A percentile compares a stretch with the other conserved stretches of the same genome.
These are phyloP conservation scores for Norana najaformis DNA, from an alignment of 2,888 invertebrate genomes.

Conservation along the genomic window DNA sequence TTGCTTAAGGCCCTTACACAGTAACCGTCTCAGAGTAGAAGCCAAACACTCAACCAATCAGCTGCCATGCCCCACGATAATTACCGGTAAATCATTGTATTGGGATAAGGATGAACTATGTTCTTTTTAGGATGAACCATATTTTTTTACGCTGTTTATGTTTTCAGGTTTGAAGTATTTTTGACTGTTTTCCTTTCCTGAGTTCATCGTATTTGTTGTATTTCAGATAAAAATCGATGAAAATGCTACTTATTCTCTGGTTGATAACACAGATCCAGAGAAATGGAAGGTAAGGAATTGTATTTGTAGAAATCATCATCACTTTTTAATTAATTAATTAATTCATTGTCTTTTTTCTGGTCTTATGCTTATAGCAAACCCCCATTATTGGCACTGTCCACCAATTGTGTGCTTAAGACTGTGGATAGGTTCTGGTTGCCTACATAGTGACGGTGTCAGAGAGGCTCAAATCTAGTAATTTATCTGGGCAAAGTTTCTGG, in stretches of 20 bases:
- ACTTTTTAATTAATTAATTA: background rate
- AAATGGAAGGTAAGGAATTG: slow-evolving; percentile 53
- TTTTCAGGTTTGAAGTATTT: background rate
- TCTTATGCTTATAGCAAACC: too few species aligned
- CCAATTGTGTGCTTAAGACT: too few species aligned
- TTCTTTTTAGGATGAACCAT: background rate
- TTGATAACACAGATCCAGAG: slow-evolving; percentile 55
- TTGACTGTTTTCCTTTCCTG: background rate
- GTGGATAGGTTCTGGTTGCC: too few species aligned
- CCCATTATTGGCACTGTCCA: too few species aligned
- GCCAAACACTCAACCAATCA: too few species aligned
- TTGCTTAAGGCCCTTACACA: too few species aligned
- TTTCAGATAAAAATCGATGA: slow-evolving; percentile 51
- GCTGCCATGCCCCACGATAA: too few species aligned
- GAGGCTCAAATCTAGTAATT: too few species aligned
- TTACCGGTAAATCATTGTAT: too few species aligned
- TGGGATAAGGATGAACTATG: background rate
- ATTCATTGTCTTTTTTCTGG: background rate
- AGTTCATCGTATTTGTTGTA: background rate
- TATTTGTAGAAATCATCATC: background rate
- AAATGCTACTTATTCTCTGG: slow-evolving; percentile 51
- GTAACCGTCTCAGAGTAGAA: too few species aligned
- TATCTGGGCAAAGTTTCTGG: too few species aligned
- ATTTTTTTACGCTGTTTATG: background rate
- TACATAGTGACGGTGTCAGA: too few species aligned